Conservation (phyloP, 2,113 vertebrate genomes). For the Melanerpes aurifrons region DNA sequence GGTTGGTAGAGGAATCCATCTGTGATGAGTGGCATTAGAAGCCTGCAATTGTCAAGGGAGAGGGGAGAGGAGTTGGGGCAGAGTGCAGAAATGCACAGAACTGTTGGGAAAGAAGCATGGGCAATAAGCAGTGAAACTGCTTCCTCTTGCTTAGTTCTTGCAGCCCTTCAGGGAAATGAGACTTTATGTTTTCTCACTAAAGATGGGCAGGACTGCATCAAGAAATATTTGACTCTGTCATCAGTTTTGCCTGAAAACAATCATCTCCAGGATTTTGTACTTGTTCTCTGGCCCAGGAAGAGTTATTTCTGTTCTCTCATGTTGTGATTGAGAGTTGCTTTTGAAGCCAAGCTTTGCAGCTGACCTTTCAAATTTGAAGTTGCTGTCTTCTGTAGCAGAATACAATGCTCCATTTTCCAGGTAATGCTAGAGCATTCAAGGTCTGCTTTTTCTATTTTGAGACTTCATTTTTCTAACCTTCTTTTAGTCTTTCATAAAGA, state of each 20-base stretch:
- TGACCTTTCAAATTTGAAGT: conserved; percentile 46
- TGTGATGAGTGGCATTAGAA: not conserved
- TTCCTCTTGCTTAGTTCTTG: not conserved
- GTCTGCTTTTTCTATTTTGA: conserved; percentile 25
- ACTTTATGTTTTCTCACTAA: not conserved
- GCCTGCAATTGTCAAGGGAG: not conserved
- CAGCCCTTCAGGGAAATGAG: not conserved
- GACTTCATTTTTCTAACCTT: not conserved
- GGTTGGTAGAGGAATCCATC: not conserved
- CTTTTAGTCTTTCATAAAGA: not conserved
- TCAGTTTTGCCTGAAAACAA: not conserved
- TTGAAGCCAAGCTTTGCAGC: conserved; percentile 46
- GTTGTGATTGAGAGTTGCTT: conserved; percentile 9
- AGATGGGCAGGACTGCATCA: not conserved
- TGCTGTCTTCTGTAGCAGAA: conserved; percentile 4
- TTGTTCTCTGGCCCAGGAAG: not conserved
- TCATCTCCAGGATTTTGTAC: not conserved
- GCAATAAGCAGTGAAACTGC: not conserved
- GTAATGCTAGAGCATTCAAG: not conserved
- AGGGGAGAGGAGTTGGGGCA: not conserved
- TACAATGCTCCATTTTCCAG: not conserved
- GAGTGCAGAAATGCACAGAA: not conserved
- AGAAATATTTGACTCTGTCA: not conserved
- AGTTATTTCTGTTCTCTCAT: conserved; percentile 10
- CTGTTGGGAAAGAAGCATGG: rapidly evolving